Conservation (phyloP, 2,797 vertebrate genomes). For the Ctenopoma kingsleyae region DNA sequence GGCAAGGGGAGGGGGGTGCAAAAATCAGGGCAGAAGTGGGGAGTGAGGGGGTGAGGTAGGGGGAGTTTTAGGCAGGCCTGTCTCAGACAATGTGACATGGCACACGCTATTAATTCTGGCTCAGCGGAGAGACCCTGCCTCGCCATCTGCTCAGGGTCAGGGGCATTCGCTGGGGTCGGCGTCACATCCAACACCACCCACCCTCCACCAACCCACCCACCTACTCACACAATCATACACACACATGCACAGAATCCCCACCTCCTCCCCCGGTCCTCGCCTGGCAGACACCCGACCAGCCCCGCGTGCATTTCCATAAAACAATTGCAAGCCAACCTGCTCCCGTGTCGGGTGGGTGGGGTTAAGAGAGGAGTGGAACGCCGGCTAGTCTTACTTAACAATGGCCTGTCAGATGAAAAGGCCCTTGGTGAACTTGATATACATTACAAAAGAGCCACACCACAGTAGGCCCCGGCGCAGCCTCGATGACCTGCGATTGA, state of each 20-base stretch:
- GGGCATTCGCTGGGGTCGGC: constrained; percentile 89
- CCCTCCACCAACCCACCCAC: constrained; percentile 1
- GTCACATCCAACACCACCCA: constrained; percentile 70
- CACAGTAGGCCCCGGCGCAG: constrained; percentile 60
- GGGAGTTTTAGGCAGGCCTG: constrained; percentile 69
- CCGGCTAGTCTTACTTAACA: constrained; percentile 75
- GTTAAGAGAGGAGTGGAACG: constrained; percentile 67
- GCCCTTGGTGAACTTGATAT: constrained; percentile 86
- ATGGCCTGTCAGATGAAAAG: constrained; percentile 85
- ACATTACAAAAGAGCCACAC: constrained; percentile 88
- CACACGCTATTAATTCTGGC: constrained; percentile 93
- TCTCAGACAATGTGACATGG: constrained; percentile 91
- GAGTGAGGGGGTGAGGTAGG: constrained; percentile 10
- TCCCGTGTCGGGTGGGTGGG: constrained; percentile 78
- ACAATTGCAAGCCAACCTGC: constrained; percentile 89
- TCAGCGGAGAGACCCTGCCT: constrained; percentile 89
- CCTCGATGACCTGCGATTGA: constrained; percentile 66
- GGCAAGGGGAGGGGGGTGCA: constrained; percentile 5
- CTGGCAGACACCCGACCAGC: constrained; percentile 84
- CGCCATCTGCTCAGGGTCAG: constrained; percentile 93
- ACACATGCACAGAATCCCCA: constrained; percentile 27
- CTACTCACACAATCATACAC: constrained; percentile 62
- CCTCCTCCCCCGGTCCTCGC: constrained; percentile 63
- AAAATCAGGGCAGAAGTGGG: constrained; percentile 54
- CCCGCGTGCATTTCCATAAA: constrained; percentile 86